Evolutionary conservation across 1,140 invertebrate genomes (phyloP), one percentile per base, ranked within the genome.

Genomic region (Anoplophora glabripennis): DNA sequence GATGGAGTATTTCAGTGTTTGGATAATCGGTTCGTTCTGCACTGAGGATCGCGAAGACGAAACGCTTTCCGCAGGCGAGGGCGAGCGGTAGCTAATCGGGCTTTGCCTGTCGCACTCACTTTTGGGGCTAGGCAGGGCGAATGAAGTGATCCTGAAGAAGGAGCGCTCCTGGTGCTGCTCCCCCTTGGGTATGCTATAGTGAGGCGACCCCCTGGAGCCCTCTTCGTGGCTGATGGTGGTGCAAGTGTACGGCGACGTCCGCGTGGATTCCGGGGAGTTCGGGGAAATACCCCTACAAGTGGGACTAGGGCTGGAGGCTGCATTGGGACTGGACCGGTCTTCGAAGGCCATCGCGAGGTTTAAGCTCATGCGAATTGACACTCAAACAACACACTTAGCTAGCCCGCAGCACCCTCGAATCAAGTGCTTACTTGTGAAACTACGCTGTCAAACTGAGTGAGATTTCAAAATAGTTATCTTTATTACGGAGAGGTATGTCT

Each of bases 381-480:
- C 18, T 46, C 15, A 33, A 49, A 5, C 10, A 9, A 35, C 34
- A 45, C 54, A 48, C 46, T 33, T n/a, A 21, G 49, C 35, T 46
- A 51, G 45, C 18, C 47, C 53, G 21, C 18, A 52, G 28, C 21
- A 15, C 47, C 42, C 36, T 59, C 49, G 63, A 65, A 66, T 67
- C 68, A 66, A 73, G 68, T 72, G 69, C 67, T 73, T 69, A 72
- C 73, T 71, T 68, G 65, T 66, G 68, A 72, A 74, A 73, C 71
- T 72, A 67, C 69, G 66, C 72, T 76, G 74, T 76, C 74, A 76
- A 71, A 76, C 73, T 76, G 74, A 76, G 74, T 76, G 68, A 76
- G 74, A 71, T 75, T 76, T 76, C 74, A 76, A 74, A 76, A 76
- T 76, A 76, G 72, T 76, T 72, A 76, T 76, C 74, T 76, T 76